Evolutionary conservation across 2,888 invertebrate species (phyloP), one percentile per base, ranked within the genome.

Genomic region (Heliconius ethilla): DNA sequence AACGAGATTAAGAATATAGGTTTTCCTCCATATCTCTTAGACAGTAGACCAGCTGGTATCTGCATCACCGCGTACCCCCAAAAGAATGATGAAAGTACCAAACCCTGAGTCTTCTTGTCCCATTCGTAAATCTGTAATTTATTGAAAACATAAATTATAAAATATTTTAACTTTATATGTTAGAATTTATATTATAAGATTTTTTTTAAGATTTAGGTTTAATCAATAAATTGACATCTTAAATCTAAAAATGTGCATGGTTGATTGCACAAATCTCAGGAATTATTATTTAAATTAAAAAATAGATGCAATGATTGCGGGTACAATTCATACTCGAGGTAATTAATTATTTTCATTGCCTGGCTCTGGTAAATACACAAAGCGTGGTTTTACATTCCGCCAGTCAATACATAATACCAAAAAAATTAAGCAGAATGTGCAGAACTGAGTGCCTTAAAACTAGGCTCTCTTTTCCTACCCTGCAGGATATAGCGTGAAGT

Each of bases 21-120:
- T 86, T 97, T 97, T 0, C 97, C 97, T 0, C 98, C 98, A 88
- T 96, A 97, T n/a, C 94, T 95, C 87, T 97, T 97, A 0, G 97
- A 96, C 22, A 98, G 87, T 66, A 97, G 88, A 0, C 97, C 96
- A 0, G 96, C 96, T 0, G 96, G 96, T 18, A 97, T 90, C 88
- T 97, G 97, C 84, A 96, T 96, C 37, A 95, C 83, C 63, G 96
- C 95, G 87, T 97, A 97, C 9, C 97, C 97, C 96, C 97, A 96
- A 89, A 97, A 97, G 87, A 97, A 97, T 4, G 97, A 96, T 29
- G 97, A 97, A 3, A 97, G 89, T 15, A 97, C 95, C 70, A 96
- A 81, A 1, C 95, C 95, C 84, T 95, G 95, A 0, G 95, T 95
- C 29, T 93, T 88, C 72, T 95, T 92, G 72, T 94, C 89, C 96